phyloP scores from a whole-genome alignment of 2,888 invertebrate genomes.

The Acleris literana region DNA sequence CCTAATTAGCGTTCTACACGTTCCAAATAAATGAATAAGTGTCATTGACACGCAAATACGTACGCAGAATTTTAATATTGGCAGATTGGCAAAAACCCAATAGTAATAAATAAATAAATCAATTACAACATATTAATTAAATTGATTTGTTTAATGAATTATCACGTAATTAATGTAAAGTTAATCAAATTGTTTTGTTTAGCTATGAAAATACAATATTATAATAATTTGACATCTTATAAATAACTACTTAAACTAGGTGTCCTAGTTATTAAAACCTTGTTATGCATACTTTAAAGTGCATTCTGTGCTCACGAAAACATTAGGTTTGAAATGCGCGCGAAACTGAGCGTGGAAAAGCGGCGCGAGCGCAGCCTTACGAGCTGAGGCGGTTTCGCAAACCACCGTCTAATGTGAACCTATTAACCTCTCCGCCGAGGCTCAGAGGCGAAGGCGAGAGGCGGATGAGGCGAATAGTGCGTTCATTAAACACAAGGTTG shows the following conservation, averaged over 20 bases:
- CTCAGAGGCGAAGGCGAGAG: constrained; percentile 80
- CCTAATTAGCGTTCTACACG: constrained; percentile 17
- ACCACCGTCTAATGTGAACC: constrained; percentile 83
- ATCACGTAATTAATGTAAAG: too few species aligned
- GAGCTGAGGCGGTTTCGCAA: constrained; percentile 77
- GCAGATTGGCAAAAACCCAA: background rate
- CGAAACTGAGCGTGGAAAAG: constrained; percentile 74
- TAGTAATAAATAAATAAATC: background rate
- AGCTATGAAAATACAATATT: too few species aligned
- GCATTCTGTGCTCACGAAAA: constrained; percentile 14
- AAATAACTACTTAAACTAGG: background rate
- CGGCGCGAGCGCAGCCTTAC: constrained; percentile 67
- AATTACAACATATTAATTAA: background rate
- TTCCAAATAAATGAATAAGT: constrained; percentile 16
- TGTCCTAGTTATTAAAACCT: background rate
- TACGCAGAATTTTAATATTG: background rate
- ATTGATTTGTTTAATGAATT: background rate
- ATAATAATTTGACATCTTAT: background rate
- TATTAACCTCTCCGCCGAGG: constrained; percentile 81
- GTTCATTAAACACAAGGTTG: constrained; percentile 82
- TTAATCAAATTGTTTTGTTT: too few species aligned
- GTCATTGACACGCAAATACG: constrained; percentile 28
- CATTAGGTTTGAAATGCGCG: constrained; percentile 62
- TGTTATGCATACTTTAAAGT: background rate
- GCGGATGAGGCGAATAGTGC: constrained; percentile 75